These are phyloP conservation scores for Eutrigla gurnardus DNA, from an alignment of 2,797 vertebrate species.

Conservation along the genomic window DNA sequence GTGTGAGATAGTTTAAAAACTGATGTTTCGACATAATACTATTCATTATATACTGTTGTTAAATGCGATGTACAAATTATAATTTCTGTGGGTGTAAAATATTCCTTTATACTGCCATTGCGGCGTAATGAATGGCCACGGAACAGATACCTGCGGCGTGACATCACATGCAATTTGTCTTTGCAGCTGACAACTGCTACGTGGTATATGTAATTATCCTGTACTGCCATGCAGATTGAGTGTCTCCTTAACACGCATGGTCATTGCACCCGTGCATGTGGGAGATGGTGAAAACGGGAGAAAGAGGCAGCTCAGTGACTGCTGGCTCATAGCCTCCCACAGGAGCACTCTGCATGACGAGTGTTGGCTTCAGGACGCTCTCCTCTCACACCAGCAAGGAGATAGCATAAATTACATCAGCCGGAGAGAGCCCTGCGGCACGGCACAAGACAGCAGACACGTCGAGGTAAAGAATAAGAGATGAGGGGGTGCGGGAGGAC, in stretches of 20 bases:
- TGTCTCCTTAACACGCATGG: slow-evolving; percentile 29
- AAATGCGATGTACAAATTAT: not conserved
- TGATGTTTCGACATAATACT: too few species aligned
- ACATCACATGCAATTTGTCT: slow-evolving; percentile 32
- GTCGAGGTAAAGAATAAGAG: slow-evolving; percentile 31
- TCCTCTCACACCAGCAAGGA: slow-evolving; percentile 66
- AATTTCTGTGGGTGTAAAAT: not conserved
- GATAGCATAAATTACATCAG: slow-evolving; percentile 81
- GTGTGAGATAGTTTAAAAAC: too few species aligned
- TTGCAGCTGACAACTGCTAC: slow-evolving; percentile 26
- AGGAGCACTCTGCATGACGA: slow-evolving; percentile 77
- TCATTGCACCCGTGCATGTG: slow-evolving; percentile 34
- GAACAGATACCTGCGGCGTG: slow-evolving; percentile 18
- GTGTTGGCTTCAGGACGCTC: slow-evolving; percentile 64
- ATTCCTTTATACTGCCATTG: slow-evolving; percentile 19
- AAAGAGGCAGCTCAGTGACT: slow-evolving; percentile 41
- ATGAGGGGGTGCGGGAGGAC: slow-evolving; percentile 23
- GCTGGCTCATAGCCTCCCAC: slow-evolving; percentile 69
- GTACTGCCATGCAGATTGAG: slow-evolving; percentile 16
- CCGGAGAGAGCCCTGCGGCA: slow-evolving; percentile 66
- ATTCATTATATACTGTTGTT: too few species aligned
- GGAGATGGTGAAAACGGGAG: slow-evolving; percentile 19
- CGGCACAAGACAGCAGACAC: slow-evolving; percentile 54
- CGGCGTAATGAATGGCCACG: slow-evolving; percentile 3
- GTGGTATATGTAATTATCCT: slow-evolving; percentile 37